Evolutionary conservation across 2,113 vertebrate genomes (phyloP).

Genomic region (Eulacestoma nigropectus): DNA sequence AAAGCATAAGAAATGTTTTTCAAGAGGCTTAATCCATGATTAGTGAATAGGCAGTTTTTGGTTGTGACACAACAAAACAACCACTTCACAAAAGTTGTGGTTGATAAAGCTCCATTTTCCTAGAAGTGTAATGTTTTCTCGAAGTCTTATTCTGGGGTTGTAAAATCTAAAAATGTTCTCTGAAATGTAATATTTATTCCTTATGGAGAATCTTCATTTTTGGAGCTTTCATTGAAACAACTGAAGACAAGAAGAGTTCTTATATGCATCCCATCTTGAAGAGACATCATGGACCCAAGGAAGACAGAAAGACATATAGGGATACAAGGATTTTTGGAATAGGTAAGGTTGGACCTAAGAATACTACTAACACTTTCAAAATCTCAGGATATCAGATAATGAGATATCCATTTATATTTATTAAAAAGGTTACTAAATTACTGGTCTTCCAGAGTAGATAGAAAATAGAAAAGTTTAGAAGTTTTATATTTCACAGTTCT

Average conservation of each 20-base stretch:
- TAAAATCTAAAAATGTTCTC: not conserved
- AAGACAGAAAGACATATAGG: not conserved
- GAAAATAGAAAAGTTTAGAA: not conserved
- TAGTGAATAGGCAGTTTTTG: not conserved
- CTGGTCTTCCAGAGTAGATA: not conserved
- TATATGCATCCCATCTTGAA: accelerated
- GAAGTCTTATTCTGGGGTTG: not conserved
- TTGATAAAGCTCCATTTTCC: not conserved
- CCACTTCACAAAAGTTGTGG: not conserved
- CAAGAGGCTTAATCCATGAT: not conserved
- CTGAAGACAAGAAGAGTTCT: not conserved
- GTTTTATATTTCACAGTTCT: not conserved
- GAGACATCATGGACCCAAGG: not conserved
- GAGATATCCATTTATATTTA: not conserved
- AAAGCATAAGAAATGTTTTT: not conserved
- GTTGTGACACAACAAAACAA: not conserved
- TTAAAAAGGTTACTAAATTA: not conserved
- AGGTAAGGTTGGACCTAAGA: not conserved
- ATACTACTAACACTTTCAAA: not conserved
- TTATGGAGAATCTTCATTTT: not conserved
- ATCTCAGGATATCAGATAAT: not conserved
- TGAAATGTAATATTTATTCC: not conserved
- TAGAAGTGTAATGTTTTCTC: not conserved
- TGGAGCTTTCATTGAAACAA: not conserved
- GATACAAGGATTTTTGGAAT: not conserved